These are phyloP conservation scores for Crocuta crocuta DNA, from an alignment of 2,113 vertebrate genomes.

Conservation along the genomic window DNA sequence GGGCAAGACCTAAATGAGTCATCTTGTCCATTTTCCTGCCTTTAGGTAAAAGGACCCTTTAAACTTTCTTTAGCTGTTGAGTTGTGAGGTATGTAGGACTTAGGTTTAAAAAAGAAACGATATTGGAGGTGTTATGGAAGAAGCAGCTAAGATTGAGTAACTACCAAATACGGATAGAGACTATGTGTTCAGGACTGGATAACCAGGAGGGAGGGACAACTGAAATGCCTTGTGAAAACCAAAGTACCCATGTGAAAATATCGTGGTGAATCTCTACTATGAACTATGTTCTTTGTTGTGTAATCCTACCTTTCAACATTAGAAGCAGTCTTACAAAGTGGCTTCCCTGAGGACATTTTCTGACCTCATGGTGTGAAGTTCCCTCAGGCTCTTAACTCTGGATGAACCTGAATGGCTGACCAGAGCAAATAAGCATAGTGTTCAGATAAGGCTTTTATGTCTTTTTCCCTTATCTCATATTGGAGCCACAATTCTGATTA, in stretches of 20 bases:
- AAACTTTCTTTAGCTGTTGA: slow-evolving; percentile 22
- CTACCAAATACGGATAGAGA: background rate
- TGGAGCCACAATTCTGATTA: slow-evolving; percentile 21
- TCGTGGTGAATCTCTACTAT: background rate
- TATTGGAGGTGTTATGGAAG: background rate
- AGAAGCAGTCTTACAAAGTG: slow-evolving; percentile 27
- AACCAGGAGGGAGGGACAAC: background rate
- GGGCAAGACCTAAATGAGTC: background rate
- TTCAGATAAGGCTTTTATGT: slow-evolving; percentile 57
- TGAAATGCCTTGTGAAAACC: slow-evolving; percentile 31
- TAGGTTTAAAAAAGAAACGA: background rate
- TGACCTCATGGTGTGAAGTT: slow-evolving; percentile 52
- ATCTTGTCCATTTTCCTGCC: slow-evolving; percentile 2
- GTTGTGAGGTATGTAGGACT: background rate
- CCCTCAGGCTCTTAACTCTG: background rate
- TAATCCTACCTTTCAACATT: slow-evolving; percentile 64
- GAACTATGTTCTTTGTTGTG: slow-evolving; percentile 37
- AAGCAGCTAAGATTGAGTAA: slow-evolving; percentile 1
- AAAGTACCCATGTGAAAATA: slow-evolving; percentile 52
- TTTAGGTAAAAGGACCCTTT: slow-evolving; percentile 33
- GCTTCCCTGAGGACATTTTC: slow-evolving; percentile 51
- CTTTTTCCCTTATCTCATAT: slow-evolving; percentile 44
- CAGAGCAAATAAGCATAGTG: slow-evolving; percentile 28
- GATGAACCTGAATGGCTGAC: slow-evolving; percentile 49
- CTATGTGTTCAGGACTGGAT: background rate